These are phyloP conservation scores for Colinus virginianus DNA, from an alignment of 2,113 vertebrate genomes.

Conservation along the genomic window DNA sequence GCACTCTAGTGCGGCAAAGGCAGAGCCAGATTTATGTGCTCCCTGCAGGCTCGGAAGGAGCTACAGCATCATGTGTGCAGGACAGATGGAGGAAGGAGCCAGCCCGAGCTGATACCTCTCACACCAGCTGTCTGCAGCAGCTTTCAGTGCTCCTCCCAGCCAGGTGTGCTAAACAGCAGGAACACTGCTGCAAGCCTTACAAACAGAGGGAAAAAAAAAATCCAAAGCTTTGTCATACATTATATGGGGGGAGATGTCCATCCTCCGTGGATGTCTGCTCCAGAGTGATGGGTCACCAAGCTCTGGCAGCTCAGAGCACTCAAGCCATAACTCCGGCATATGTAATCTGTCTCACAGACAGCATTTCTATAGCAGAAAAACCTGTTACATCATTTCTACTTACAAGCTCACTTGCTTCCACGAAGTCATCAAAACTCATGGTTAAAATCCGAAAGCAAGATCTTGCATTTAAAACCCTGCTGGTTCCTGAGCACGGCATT, in stretches of 20 bases:
- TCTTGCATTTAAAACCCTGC: fast-evolving
- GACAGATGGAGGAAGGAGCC: background rate
- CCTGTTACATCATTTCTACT: background rate
- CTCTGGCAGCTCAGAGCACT: background rate
- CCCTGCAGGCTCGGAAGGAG: fast-evolving
- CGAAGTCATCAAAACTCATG: background rate
- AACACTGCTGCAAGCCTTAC: background rate
- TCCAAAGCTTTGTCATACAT: background rate
- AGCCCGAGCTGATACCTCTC: background rate
- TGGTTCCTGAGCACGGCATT: fast-evolving
- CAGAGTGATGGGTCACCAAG: fast-evolving
- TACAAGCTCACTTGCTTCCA: background rate
- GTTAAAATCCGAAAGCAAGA: fast-evolving
- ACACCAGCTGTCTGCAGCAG: background rate
- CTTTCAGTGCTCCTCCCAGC: background rate
- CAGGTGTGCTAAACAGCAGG: background rate
- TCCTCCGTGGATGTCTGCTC: fast-evolving
- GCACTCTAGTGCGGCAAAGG: fast-evolving
- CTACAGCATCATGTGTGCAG: background rate
- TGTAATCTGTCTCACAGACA: background rate
- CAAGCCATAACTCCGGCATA: background rate
- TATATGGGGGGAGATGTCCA: fast-evolving
- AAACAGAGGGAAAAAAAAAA: background rate
- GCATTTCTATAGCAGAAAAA: background rate
- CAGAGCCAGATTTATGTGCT: background rate